Conservation (phyloP, 1,140 invertebrate genomes). For the Babylonia areolata region DNA sequence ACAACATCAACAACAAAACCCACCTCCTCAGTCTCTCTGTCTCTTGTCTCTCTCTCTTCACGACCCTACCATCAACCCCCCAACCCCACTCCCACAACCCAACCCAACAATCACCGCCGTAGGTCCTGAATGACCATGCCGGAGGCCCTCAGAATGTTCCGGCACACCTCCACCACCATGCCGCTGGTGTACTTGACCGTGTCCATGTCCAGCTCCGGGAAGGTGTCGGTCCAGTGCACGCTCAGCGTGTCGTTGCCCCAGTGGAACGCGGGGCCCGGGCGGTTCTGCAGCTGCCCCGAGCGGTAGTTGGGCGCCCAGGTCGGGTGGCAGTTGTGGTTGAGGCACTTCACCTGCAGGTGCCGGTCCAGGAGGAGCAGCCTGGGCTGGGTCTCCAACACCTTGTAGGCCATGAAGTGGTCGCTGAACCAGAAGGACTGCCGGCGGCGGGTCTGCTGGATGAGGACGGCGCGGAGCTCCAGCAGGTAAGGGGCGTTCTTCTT, state of each 20-base stretch:
- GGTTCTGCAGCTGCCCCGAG: conserved; percentile 44
- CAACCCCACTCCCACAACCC: background rate
- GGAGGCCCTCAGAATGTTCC: conserved; percentile 40
- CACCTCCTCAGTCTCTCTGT: too few species aligned
- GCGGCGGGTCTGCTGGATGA: conserved; percentile 43
- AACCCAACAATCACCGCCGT: background rate
- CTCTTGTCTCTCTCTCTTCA: too few species aligned
- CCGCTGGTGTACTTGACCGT: conserved; percentile 55
- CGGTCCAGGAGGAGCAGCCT: conserved; percentile 39
- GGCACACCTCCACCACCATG: conserved; percentile 42
- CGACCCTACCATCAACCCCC: background rate
- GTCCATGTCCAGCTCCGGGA: conserved; percentile 52
- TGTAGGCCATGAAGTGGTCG: conserved; percentile 53
- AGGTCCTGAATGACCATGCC: conserved; percentile 43
- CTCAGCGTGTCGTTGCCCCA: conserved; percentile 52
- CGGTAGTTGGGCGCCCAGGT: conserved; percentile 50
- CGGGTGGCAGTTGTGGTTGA: conserved; percentile 54
- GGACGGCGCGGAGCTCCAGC: conserved; percentile 36
- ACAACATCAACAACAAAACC: too few species aligned
- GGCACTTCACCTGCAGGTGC: conserved; percentile 51
- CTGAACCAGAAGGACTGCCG: conserved; percentile 47
- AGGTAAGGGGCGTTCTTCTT: conserved; percentile 52
- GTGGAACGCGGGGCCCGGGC: conserved; percentile 37
- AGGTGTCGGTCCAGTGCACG: conserved; percentile 52
- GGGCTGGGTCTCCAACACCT: conserved; percentile 42